These are phyloP conservation scores for human (Homo sapiens) DNA, from an alignment of 2,113 vertebrate species.

Conservation along the genomic window GRCh38 chr20:34365501-34366000, in stretches of 20 bases:
- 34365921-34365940: neutral
- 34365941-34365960: neutral
- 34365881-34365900: neutral
- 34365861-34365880: constrained; percentile 41
- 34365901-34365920: neutral
- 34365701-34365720: neutral
- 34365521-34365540: neutral
- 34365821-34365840: constrained; percentile 11
- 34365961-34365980: neutral
- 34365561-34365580: neutral
- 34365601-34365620: neutral
- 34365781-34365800: constrained; percentile 17
- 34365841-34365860: neutral
- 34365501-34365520: neutral
- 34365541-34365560: neutral
- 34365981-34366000: neutral
- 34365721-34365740: neutral
- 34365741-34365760: neutral
- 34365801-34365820: constrained; percentile 8
- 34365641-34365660: neutral
- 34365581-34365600: neutral
- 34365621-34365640: neutral
- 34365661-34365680: neutral
- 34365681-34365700: neutral
- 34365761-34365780: neutral